A percentile compares a stretch with the other conserved stretches of the same genome.
phyloP scores from a whole-genome alignment of 2,888 invertebrate genomes.

The Xylota segnis region DNA sequence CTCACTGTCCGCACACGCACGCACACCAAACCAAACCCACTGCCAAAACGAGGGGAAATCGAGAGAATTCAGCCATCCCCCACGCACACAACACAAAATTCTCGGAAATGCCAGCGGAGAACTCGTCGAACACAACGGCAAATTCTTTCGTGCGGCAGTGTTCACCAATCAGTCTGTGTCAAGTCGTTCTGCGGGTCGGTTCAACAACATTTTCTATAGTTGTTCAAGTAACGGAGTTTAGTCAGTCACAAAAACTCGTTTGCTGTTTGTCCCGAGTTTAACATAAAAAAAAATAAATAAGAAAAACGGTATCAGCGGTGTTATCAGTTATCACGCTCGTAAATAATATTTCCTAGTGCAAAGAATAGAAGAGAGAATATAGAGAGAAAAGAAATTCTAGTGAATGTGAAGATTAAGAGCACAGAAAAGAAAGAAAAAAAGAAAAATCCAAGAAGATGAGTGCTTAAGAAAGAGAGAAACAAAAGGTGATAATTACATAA shows the following conservation, averaged over 20 bases:
- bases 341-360: slow-evolving; percentile 21
- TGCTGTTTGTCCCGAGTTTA: not conserved
- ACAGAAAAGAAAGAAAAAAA: slow-evolving; percentile 19
- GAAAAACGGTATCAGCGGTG: slow-evolving; percentile 58
- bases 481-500: slow-evolving; percentile 55
- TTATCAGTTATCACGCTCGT: slow-evolving; percentile 41
- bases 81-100: slow-evolving; percentile 64
- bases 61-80: slow-evolving; percentile 56
- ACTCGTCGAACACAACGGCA: slow-evolving; percentile 47
- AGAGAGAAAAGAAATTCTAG: slow-evolving; percentile 20
- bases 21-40: slow-evolving; percentile 47
- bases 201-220: slow-evolving; percentile 17
- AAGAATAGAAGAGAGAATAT: slow-evolving; percentile 1
- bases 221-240: slow-evolving; percentile 57
- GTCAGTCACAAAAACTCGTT: slow-evolving; percentile 55
- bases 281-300: too few relatives aligned
- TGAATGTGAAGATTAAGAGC: slow-evolving; percentile 50
- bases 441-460: slow-evolving; percentile 45
- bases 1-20: slow-evolving; percentile 27
- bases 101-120: slow-evolving; percentile 73
- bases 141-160: slow-evolving; percentile 67
- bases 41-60: slow-evolving; percentile 51
- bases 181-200: slow-evolving; percentile 80
- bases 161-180: slow-evolving; percentile 80
- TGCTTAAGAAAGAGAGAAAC: slow-evolving; percentile 34